These are phyloP conservation scores for Pharmacophagus antenor DNA, from an alignment of 2,888 invertebrate species.

Conservation along the genomic window DNA sequence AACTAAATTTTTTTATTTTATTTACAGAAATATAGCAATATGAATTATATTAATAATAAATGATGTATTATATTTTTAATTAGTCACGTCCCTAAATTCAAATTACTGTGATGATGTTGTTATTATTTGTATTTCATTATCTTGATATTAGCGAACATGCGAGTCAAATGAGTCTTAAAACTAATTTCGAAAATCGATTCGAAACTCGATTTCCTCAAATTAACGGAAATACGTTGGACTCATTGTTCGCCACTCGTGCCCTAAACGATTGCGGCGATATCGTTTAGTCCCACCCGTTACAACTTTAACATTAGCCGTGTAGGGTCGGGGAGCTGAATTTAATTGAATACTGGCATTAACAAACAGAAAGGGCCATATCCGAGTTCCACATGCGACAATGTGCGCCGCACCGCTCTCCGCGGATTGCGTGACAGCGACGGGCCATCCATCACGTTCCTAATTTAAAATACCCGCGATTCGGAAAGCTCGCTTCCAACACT, in stretches of 20 bases:
- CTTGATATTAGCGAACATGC: background rate
- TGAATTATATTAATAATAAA: too few species aligned
- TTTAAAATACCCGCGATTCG: conserved; percentile 77
- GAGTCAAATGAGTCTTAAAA: background rate
- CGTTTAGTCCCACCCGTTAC: conserved; percentile 55
- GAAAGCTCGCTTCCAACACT: conserved; percentile 59
- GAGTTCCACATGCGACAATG: conserved; percentile 74
- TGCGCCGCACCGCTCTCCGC: conserved; percentile 58
- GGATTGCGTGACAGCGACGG: conserved; percentile 70
- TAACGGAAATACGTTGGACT: conserved; percentile 22
- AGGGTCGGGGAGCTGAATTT: conserved; percentile 72
- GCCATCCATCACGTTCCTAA: conserved; percentile 78
- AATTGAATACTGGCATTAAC: conserved; percentile 80
- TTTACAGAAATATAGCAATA: too few species aligned
- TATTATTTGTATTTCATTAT: background rate
- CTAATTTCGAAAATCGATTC: conserved; percentile 32
- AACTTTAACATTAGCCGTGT: conserved; percentile 63
- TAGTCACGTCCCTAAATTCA: too few species aligned
- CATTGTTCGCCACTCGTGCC: conserved; percentile 37
- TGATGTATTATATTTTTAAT: too few species aligned
- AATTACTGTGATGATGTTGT: background rate
- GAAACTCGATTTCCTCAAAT: conserved; percentile 35
- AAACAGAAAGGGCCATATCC: conserved; percentile 74
- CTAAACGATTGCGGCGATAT: conserved; percentile 48
- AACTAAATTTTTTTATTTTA: too few species aligned